Conservation (phyloP, 1,140 invertebrate genomes). For the Zaprionus tsacasi region DNA sequence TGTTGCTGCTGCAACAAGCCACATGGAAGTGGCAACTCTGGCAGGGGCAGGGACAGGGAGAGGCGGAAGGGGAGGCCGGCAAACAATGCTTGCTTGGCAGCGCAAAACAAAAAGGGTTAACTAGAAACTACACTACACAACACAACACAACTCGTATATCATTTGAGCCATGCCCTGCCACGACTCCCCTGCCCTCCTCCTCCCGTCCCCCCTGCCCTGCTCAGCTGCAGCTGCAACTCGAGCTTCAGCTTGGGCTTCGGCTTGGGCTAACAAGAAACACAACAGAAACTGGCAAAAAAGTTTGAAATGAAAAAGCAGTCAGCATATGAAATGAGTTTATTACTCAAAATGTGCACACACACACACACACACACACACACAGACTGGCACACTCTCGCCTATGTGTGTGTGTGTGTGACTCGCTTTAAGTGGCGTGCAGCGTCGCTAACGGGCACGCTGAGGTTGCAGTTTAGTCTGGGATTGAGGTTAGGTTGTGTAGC, state of each 20-base stretch:
- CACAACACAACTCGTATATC: slow-evolving; percentile 64
- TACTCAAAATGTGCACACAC: slow-evolving; percentile 68
- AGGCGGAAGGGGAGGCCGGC: background rate
- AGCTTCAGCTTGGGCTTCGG: slow-evolving; percentile 11
- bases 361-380: slow-evolving; percentile 8
- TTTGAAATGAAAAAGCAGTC: slow-evolving; percentile 82
- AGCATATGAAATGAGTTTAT: slow-evolving; percentile 83
- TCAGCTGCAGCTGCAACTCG: slow-evolving; percentile 1
- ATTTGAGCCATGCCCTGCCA: slow-evolving; percentile 48
- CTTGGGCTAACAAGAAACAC: slow-evolving; percentile 71
- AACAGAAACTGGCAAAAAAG: slow-evolving; percentile 65
- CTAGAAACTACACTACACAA: slow-evolving; percentile 36
- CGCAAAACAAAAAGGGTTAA: slow-evolving; percentile 33
- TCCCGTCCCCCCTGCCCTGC: slow-evolving; percentile 11
- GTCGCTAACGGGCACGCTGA: slow-evolving; percentile 32
- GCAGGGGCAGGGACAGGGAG: slow-evolving; percentile 26
- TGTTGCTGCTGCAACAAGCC: slow-evolving; percentile 23
- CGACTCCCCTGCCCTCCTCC: background rate
- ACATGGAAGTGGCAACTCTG: slow-evolving; percentile 11
- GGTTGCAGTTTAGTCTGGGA: slow-evolving; percentile 10
- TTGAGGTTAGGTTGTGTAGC: background rate
- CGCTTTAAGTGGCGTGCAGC: slow-evolving; percentile 74
- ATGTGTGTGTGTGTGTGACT: slow-evolving; percentile 31
- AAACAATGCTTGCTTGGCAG: slow-evolving; percentile 27
- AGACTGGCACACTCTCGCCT: background rate